Percentiles rank a stretch among this genome's conserved stretches.
These are phyloP conservation scores for Parotocinclus haroldoi DNA, from an alignment of 2,797 vertebrate genomes.

Conservation along the genomic window DNA sequence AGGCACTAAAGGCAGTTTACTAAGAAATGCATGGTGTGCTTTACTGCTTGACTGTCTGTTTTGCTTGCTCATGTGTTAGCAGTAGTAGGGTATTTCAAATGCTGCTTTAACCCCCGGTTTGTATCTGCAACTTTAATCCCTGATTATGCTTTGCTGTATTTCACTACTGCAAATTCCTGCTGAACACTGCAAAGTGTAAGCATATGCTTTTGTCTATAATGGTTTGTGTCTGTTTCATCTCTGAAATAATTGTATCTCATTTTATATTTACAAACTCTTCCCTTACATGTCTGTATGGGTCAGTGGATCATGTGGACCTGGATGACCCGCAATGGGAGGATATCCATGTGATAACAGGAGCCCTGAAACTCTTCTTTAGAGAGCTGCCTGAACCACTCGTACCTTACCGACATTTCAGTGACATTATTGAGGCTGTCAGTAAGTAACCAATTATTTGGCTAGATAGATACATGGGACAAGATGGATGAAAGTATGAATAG, in stretches of 20 bases:
- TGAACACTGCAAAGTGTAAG: no score
- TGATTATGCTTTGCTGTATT: no score
- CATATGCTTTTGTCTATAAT: neutral
- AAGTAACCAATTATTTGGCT: slow-evolving; percentile 54
- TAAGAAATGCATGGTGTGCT: slow-evolving; percentile 9
- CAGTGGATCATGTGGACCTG: slow-evolving; percentile 84
- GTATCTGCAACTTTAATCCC: no score
- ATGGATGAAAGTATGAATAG: no score
- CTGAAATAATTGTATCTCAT: no score
- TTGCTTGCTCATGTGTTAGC: neutral
- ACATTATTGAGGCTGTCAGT: slow-evolving; percentile 81
- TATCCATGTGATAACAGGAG: slow-evolving; percentile 87
- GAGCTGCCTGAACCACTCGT: slow-evolving; percentile 89
- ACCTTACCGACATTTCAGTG: slow-evolving; percentile 73
- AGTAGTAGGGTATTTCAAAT: no score
- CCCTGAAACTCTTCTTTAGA: slow-evolving; percentile 90
- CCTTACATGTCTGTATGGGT: slow-evolving; percentile 12
- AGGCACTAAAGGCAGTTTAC: neutral
- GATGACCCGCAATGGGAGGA: slow-evolving; percentile 86
- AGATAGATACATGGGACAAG: neutral
- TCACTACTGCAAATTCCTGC: no score
- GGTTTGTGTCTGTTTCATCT: no score
- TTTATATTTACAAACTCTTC: slow-evolving; percentile 13
- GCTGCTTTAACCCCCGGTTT: no score
- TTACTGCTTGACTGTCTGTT: neutral